Percentiles rank a stretch among this genome's conserved stretches.
These are phyloP conservation scores for Chelonoidis abingdonii DNA, from an alignment of 2,113 vertebrate genomes.

Conservation along the genomic window DNA sequence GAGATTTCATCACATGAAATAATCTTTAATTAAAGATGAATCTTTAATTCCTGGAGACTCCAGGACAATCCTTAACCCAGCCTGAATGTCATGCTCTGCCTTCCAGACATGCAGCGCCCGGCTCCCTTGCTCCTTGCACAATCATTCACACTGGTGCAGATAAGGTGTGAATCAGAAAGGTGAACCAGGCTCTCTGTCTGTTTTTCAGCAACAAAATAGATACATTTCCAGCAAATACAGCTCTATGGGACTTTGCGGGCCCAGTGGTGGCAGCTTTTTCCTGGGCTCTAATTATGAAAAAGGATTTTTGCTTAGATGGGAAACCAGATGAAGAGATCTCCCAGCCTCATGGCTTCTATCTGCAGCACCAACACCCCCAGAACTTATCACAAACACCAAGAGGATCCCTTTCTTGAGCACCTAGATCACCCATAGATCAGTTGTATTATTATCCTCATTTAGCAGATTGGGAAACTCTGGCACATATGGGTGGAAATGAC, in stretches of 20 bases:
- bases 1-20: too few relatives aligned
- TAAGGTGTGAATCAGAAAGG: background rate
- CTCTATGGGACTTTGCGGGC: accelerated
- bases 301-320: background rate
- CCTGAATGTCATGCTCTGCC: accelerated
- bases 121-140: accelerated
- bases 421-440: background rate
- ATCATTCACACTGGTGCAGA: background rate
- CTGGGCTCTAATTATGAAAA: background rate
- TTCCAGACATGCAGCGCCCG: background rate
- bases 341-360: background rate
- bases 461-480: background rate
- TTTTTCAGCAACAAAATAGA: background rate
- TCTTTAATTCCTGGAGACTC: too few relatives aligned
- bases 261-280: background rate
- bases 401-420: background rate
- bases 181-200: background rate
- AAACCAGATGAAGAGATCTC: background rate
- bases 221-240: accelerated
- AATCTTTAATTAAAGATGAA: too few relatives aligned
- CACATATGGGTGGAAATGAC: background rate
- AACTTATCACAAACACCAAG: background rate
- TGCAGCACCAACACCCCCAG: background rate
- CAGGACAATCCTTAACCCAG: background rate
- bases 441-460: background rate